Conservation (phyloP, 2,113 vertebrate genomes). For the Microcebus lehilahytsara region DNA sequence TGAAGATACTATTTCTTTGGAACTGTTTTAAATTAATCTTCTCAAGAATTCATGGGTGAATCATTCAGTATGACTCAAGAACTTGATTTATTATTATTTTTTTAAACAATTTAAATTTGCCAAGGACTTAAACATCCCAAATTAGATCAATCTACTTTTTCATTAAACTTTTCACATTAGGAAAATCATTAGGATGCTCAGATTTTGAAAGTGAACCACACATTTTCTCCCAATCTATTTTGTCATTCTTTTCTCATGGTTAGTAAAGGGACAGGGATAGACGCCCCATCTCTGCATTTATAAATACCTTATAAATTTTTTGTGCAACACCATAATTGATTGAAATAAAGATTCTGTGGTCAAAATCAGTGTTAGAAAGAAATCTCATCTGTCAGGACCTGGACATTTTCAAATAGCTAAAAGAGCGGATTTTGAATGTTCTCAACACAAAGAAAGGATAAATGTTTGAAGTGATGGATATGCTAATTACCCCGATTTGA, state of each 20-base stretch:
- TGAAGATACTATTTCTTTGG: constrained; percentile 60
- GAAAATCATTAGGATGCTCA: constrained; percentile 63
- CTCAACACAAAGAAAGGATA: not conserved
- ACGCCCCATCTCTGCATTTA: not conserved
- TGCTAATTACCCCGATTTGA: not conserved
- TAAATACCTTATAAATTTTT: constrained; percentile 29
- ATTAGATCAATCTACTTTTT: constrained; percentile 74
- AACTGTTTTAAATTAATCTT: constrained; percentile 75
- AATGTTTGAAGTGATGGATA: not conserved
- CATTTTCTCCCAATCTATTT: constrained; percentile 20
- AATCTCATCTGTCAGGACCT: not conserved
- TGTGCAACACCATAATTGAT: not conserved
- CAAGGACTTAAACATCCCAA: constrained; percentile 68
- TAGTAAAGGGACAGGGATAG: constrained; percentile 19
- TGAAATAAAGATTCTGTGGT: constrained; percentile 23
- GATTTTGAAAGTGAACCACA: constrained; percentile 37
- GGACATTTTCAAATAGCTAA: not conserved
- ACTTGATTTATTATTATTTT: constrained; percentile 72
- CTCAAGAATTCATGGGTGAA: constrained; percentile 74
- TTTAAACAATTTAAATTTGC: constrained; percentile 71
- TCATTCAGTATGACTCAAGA: constrained; percentile 77
- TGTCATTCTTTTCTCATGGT: not conserved
- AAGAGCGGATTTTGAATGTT: not conserved
- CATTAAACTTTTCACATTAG: constrained; percentile 73
- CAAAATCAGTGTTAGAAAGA: constrained; percentile 46